Evolutionary conservation across 2,113 vertebrate genomes (phyloP), one percentile per base, ranked within the genome.

Genomic region (Cheirogaleus medius): DNA sequence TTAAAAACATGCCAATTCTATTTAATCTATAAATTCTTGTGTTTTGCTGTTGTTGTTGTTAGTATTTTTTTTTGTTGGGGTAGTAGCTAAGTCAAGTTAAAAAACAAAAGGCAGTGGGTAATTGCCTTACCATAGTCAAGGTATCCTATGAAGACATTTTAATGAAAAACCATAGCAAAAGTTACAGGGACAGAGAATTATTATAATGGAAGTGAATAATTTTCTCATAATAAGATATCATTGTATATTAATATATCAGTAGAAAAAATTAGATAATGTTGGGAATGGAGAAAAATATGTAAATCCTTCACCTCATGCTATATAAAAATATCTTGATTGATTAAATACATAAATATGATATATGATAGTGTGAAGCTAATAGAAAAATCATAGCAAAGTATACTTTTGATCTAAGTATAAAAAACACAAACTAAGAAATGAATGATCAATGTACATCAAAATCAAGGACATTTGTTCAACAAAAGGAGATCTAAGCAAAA

Each of bases 401-500:
- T 69, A 44, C 29, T 49, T 68, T 9, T 17, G 21, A 87, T 11
- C 10, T 87, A 93, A 87, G 23, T 15, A 86, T 32, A 3, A 74
- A 60, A 71, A 34, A 34, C 0, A 60, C 42, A 68, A 44, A 81
- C 4, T 74, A 66, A 74, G n/a, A 68, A 52, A 29, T 34, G 18
- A 78, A 64, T 84, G 32, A 10, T 49, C 80, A 58, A 15, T 32
- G 5, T 32, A 63, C 44, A 63, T 86, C 44, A 47, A 86, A 54
- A 87, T 91, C 39, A 83, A 90, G 13, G 25, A 42, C 7, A 74
- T 80, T 49, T 54, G 34, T 49, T 73, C 34, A 90, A 29, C 10
- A 81, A 86, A 47, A 83, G 39, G 64, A 94, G 90, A 97, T 27
- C 12, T 58, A 80, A 93, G 34, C 20, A 85, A 89, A 95, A 90